Evolutionary conservation across 1,140 invertebrate species (phyloP).

Genomic region (Procambarus clarkii): DNA sequence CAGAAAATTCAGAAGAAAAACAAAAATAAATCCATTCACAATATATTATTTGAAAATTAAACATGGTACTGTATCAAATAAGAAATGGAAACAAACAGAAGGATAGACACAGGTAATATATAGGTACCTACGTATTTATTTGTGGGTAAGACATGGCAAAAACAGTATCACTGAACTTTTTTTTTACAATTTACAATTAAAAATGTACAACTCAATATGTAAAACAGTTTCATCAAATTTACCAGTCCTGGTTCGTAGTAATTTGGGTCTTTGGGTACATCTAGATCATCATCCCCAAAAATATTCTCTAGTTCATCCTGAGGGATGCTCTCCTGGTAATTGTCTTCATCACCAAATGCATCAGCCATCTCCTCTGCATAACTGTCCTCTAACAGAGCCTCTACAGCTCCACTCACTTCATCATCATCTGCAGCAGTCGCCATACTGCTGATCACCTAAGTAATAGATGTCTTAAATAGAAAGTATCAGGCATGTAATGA

Average conservation of each 20-base stretch:
- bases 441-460: neutral
- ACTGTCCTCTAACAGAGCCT: slow-evolving; percentile 27
- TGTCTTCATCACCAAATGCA: neutral
- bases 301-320: slow-evolving; percentile 7
- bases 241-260: neutral
- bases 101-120: too few species aligned
- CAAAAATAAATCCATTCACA: too few species aligned
- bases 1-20: too few species aligned
- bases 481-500: too few species aligned
- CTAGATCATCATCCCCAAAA: neutral
- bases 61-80: too few species aligned
- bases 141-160: neutral
- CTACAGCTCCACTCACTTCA: slow-evolving; percentile 28
- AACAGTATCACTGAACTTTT: slow-evolving; percentile 73
- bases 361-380: slow-evolving; percentile 27
- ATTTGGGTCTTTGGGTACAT: neutral
- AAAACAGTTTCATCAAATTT: too few species aligned
- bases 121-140: too few species aligned
- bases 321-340: neutral
- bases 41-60: too few species aligned
- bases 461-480: neutral
- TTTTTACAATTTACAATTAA: slow-evolving; percentile 74
- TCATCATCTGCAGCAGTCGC: neutral
- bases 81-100: too few species aligned
- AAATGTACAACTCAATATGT: neutral